phyloP scores from a whole-genome alignment of 1,140 invertebrate species.

The Popillia japonica region DNA sequence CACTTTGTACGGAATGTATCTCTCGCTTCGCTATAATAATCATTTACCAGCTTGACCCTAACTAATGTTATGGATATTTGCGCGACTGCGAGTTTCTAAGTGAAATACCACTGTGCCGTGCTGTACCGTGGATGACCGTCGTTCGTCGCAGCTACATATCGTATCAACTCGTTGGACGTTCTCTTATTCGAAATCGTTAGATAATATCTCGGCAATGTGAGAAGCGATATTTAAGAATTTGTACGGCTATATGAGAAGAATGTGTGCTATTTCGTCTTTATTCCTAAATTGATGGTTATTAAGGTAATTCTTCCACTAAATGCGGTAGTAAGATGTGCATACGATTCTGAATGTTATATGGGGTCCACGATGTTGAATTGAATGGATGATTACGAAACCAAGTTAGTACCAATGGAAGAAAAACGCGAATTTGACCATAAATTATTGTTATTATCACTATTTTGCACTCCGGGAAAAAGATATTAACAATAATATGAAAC shows the following conservation, averaged over 20 bases:
- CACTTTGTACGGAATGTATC: constrained; percentile 55
- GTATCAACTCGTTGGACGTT: neutral
- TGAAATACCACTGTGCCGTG: constrained; percentile 23
- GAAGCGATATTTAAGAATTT: neutral
- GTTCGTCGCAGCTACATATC: neutral
- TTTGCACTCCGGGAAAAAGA: too few relatives aligned
- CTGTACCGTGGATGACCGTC: neutral
- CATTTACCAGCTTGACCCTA: constrained; percentile 55
- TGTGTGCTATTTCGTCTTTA: neutral
- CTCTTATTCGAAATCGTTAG: neutral
- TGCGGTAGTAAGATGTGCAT: too few relatives aligned
- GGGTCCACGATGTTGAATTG: too few relatives aligned
- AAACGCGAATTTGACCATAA: too few relatives aligned
- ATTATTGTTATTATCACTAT: too few relatives aligned
- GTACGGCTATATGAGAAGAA: neutral
- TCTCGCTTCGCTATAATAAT: constrained; percentile 50
- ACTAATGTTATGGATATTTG: constrained; percentile 47
- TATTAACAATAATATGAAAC: too few relatives aligned
- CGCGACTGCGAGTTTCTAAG: constrained; percentile 35
- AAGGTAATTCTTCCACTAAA: too few relatives aligned
- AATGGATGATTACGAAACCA: too few relatives aligned
- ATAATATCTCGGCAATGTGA: neutral
- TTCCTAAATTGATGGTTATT: neutral
- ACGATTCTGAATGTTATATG: too few relatives aligned
- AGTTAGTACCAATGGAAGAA: too few relatives aligned